Percentiles rank a stretch among this genome's conserved stretches.
These are phyloP conservation scores for Chelonus insularis DNA, from an alignment of 1,140 invertebrate genomes.

Conservation along the genomic window DNA sequence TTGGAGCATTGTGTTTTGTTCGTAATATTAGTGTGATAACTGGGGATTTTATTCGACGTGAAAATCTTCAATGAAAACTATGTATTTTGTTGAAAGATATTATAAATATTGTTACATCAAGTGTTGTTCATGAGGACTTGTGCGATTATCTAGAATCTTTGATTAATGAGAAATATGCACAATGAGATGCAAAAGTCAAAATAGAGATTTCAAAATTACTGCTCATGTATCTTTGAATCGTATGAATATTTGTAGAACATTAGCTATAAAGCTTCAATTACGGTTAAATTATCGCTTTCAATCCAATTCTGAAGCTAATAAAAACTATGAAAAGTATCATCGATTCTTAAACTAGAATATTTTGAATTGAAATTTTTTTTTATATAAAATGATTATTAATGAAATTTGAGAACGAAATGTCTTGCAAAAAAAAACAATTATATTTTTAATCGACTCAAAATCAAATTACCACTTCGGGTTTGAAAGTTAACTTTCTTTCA, in stretches of 20 bases:
- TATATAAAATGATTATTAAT: too few species aligned
- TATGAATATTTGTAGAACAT: constrained; percentile 22
- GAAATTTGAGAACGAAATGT: too few species aligned
- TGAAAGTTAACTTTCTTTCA: too few species aligned
- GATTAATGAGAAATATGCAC: constrained; percentile 19
- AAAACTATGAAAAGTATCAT: too few species aligned
- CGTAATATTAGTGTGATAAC: constrained; percentile 18
- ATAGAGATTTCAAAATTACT: constrained; percentile 16
- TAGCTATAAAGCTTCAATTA: constrained; percentile 26
- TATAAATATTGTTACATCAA: constrained; percentile 6
- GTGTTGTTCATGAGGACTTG: neutral
- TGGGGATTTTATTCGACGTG: constrained; percentile 18
- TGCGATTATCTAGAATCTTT: neutral
- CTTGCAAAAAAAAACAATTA: too few species aligned
- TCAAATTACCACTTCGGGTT: too few species aligned
- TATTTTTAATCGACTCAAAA: too few species aligned
- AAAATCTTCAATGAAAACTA: constrained; percentile 14
- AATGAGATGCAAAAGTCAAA: constrained; percentile 24
- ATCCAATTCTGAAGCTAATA: too few species aligned
- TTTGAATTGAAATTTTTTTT: too few species aligned
- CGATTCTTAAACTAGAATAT: too few species aligned
- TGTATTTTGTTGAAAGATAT: constrained; percentile 7
- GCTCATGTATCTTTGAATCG: constrained; percentile 3
- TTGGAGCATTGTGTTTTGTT: constrained; percentile 19
- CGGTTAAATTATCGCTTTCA: constrained; percentile 12